phyloP scores from a whole-genome alignment of 2,888 invertebrate genomes.

The Apodemia zela region DNA sequence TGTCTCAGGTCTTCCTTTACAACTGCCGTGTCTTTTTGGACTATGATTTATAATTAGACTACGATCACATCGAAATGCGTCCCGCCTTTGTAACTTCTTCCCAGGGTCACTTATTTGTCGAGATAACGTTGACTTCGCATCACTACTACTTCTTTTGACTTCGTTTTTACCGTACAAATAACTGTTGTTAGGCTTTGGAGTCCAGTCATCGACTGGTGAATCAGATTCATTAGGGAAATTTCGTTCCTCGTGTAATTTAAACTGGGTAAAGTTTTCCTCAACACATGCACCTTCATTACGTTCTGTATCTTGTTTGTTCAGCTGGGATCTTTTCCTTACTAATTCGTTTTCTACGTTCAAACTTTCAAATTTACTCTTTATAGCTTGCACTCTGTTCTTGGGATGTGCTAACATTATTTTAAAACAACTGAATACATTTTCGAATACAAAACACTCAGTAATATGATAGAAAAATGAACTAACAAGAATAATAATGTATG shows the following conservation, averaged over 20 bases:
- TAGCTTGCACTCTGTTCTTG: conserved; percentile 81
- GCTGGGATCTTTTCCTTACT: conserved; percentile 23
- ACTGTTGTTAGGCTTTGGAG: conserved; percentile 56
- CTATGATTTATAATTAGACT: conserved; percentile 54
- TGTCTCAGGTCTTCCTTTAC: conserved; percentile 62
- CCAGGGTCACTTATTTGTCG: conserved; percentile 75
- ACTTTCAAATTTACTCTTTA: conserved; percentile 83
- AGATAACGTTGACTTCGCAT: conserved; percentile 54
- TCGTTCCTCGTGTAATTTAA: conserved; percentile 22
- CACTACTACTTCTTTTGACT: conserved; percentile 48
- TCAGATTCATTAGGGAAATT: conserved; percentile 26
- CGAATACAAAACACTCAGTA: conserved; percentile 23
- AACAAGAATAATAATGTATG: not conserved
- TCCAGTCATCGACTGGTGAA: conserved; percentile 29
- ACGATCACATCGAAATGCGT: conserved; percentile 80
- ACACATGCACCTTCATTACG: conserved; percentile 19
- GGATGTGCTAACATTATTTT: conserved; percentile 72
- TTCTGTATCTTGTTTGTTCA: conserved; percentile 26
- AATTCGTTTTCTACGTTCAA: conserved; percentile 55
- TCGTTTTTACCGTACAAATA: conserved; percentile 62
- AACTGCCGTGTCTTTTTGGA: conserved; percentile 62
- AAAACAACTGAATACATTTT: conserved; percentile 54
- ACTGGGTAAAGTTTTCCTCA: conserved; percentile 29
- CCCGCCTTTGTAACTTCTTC: conserved; percentile 79
- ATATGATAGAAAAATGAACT: conserved; percentile 23